Evolutionary conservation across 2,113 vertebrate species (phyloP).

Genomic region (Protobothrops mucrosquamatus): DNA sequence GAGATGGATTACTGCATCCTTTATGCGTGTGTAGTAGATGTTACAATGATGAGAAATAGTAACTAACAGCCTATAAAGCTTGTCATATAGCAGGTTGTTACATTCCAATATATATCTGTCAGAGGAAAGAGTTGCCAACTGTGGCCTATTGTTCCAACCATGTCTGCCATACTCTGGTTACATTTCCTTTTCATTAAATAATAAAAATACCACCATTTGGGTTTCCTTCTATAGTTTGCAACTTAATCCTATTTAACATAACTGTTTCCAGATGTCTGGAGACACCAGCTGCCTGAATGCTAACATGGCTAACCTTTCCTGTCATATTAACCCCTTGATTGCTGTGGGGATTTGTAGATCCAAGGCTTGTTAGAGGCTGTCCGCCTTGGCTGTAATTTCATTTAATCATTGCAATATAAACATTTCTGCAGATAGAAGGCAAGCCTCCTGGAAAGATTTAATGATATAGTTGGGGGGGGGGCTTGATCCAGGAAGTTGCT

Average conservation of each 20-base stretch:
- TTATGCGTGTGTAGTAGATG: background rate
- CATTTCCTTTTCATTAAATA: background rate
- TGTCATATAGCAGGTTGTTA: background rate
- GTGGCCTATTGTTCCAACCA: background rate
- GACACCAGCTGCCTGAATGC: background rate
- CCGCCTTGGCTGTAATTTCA: background rate
- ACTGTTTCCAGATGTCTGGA: background rate
- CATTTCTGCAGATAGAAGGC: background rate
- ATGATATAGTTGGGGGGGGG: background rate
- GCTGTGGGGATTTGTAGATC: background rate
- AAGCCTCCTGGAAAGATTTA: background rate
- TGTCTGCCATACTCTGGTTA: background rate
- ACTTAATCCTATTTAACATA: background rate
- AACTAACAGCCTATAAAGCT: constrained; percentile 3
- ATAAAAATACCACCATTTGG: background rate
- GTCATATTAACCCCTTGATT: background rate
- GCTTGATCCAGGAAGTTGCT: background rate
- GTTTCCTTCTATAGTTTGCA: background rate
- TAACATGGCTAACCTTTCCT: background rate
- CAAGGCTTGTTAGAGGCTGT: background rate
- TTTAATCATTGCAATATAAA: background rate
- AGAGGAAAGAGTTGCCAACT: background rate
- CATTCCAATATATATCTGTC: background rate
- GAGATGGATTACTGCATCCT: constrained; percentile 7
- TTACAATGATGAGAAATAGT: background rate